Percentiles rank a stretch among this genome's conserved stretches.
Evolutionary conservation across 2,113 vertebrate species (phyloP).

Genomic region (Passer domesticus): DNA sequence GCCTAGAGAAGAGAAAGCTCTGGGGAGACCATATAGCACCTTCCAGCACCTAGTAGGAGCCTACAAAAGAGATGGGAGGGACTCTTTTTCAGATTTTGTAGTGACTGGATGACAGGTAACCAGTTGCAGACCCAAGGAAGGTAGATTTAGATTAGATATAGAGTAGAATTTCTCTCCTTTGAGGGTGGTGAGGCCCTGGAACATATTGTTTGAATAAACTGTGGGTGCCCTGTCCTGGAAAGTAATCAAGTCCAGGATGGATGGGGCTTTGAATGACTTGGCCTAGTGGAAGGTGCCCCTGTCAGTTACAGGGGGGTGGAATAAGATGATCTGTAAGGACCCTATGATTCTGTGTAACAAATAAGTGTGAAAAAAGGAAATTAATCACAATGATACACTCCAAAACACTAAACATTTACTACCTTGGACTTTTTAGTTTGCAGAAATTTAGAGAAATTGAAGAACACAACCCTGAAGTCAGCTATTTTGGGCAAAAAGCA

Average conservation of each 20-base stretch:
- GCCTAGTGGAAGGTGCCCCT: background rate
- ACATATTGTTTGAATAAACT: background rate
- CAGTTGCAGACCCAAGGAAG: background rate
- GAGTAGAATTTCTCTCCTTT: background rate
- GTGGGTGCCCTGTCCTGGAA: background rate
- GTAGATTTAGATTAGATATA: background rate
- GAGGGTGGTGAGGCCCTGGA: background rate
- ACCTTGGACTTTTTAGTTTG: background rate
- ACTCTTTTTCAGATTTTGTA: background rate
- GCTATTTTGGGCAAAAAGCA: background rate
- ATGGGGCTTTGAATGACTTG: background rate
- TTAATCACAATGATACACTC: background rate
- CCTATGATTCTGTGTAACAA: background rate
- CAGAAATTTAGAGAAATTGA: background rate
- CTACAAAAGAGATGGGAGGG: background rate
- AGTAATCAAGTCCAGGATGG: background rate
- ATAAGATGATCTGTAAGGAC: background rate
- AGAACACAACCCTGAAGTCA: background rate
- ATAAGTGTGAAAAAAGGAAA: background rate
- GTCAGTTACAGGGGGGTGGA: rapidly evolving
- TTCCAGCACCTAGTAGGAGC: background rate
- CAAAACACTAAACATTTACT: background rate
- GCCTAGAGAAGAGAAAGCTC: background rate
- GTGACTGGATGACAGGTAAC: rapidly evolving
- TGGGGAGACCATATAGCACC: background rate